Conservation (phyloP, 2,113 vertebrate species). For the Psettodes erumei region DNA sequence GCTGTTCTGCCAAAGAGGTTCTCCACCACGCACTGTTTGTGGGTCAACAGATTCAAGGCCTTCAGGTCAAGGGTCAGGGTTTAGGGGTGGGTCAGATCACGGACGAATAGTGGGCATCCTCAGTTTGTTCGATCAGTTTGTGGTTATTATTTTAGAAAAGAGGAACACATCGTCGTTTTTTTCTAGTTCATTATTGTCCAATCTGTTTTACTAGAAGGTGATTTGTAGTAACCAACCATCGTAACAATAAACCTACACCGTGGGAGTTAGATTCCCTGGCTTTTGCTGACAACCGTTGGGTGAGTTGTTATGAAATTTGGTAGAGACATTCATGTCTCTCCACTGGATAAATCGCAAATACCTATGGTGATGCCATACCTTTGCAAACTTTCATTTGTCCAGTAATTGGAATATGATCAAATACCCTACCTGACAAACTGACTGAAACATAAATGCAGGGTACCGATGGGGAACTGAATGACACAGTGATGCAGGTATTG, state of each 20-base stretch:
- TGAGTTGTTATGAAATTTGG: neutral
- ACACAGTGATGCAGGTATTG: neutral
- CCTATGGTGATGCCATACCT: neutral
- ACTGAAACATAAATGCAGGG: neutral
- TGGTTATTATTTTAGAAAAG: neutral
- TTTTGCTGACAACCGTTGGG: neutral
- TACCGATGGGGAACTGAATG: neutral
- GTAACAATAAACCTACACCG: neutral
- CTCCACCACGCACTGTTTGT: slow-evolving; percentile 17
- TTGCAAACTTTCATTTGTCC: neutral
- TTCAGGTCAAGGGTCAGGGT: slow-evolving; percentile 33
- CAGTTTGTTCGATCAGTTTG: neutral
- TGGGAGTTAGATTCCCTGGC: neutral
- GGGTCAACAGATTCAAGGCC: slow-evolving; percentile 5
- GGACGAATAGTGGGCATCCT: neutral
- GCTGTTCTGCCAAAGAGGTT: slow-evolving; percentile 16
- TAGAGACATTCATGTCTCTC: neutral
- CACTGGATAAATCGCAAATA: neutral
- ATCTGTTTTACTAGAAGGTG: neutral
- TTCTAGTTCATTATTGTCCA: neutral
- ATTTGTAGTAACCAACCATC: neutral
- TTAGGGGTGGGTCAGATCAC: slow-evolving; percentile 7
- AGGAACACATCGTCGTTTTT: neutral
- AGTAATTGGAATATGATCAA: neutral
- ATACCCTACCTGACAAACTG: neutral